Evolutionary conservation across 1,140 invertebrate species (phyloP).

Genomic region (Drosophila bocki): DNA sequence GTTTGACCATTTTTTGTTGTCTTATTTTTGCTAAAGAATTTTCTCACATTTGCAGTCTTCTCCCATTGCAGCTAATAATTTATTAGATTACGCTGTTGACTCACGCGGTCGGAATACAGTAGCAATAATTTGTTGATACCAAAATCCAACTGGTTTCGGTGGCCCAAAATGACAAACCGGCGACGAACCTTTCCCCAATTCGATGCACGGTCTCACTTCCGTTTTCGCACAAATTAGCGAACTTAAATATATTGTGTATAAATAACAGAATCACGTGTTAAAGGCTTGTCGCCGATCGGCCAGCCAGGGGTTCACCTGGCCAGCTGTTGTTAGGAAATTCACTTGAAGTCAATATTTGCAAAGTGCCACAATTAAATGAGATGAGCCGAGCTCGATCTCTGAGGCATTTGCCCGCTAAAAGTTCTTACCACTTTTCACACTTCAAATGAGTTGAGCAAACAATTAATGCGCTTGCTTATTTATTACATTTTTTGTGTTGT

Average conservation of each 20-base stretch:
- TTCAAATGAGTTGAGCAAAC: conserved; percentile 56
- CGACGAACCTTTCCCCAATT: conserved; percentile 27
- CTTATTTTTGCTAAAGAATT: neutral
- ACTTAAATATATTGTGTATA: conserved; percentile 36
- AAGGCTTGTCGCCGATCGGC: conserved; percentile 43
- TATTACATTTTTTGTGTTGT: conserved; percentile 12
- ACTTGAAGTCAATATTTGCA: conserved; percentile 49
- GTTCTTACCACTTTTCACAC: conserved; percentile 67
- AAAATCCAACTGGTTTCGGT: conserved; percentile 33
- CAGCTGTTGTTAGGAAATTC: conserved; percentile 62
- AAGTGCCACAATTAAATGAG: conserved; percentile 68
- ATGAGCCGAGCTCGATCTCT: conserved; percentile 1
- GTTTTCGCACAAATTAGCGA: conserved; percentile 52
- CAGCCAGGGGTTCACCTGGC: conserved; percentile 32
- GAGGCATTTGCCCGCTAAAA: conserved; percentile 45
- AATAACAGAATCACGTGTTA: conserved; percentile 54
- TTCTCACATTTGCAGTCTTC: conserved; percentile 10
- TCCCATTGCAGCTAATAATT: conserved; percentile 8
- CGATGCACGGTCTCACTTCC: conserved; percentile 38
- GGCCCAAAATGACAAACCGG: conserved; percentile 13
- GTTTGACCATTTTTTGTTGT: neutral
- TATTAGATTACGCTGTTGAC: conserved; percentile 23
- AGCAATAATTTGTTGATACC: neutral
- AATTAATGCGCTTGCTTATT: conserved; percentile 32
- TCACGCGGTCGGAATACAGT: neutral